Conservation (phyloP, 1,140 invertebrate genomes). For the Paramacrobiotus metropolitanus region DNA sequence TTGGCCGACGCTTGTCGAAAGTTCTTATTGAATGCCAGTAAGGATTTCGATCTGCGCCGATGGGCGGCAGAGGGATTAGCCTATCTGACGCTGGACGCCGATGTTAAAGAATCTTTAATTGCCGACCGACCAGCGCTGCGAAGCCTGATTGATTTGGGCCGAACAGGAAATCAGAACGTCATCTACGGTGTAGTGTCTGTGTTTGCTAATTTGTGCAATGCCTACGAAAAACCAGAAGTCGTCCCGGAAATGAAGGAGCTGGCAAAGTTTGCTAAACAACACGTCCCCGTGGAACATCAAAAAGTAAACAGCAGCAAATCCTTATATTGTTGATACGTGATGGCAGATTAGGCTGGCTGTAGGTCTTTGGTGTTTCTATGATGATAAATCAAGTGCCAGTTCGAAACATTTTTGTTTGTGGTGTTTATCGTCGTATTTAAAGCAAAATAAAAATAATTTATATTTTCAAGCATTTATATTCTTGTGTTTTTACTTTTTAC, state of each 20-base stretch:
- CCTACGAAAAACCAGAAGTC: slow-evolving; percentile 91
- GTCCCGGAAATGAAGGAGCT: slow-evolving; percentile 88
- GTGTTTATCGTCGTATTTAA: no score
- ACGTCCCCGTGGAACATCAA: slow-evolving; percentile 89
- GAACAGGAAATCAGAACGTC: slow-evolving; percentile 47
- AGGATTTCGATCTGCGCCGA: slow-evolving; percentile 64
- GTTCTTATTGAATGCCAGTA: slow-evolving; percentile 60
- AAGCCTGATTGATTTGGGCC: slow-evolving; percentile 63
- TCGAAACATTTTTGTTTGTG: no score
- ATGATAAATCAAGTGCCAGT: no score
- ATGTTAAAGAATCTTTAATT: slow-evolving; percentile 88
- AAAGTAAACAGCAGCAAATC: no score
- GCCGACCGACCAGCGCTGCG: slow-evolving; percentile 56
- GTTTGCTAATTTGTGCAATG: slow-evolving; percentile 87
- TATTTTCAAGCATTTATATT: no score
- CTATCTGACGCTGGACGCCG: slow-evolving; percentile 87
- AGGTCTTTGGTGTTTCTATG: no score
- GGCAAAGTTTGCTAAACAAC: slow-evolving; percentile 96
- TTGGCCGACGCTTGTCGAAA: slow-evolving; percentile 69
- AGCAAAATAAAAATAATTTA: no score
- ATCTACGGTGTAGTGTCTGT: slow-evolving; percentile 80
- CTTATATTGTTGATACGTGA: no score
- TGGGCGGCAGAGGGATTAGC: slow-evolving; percentile 95
- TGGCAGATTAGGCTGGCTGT: no score
- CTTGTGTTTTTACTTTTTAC: no score